Percentiles rank a stretch among this genome's conserved stretches.
Evolutionary conservation across 2,113 vertebrate genomes (phyloP).

Genomic region (Stomatorhinus ivindoensis): DNA sequence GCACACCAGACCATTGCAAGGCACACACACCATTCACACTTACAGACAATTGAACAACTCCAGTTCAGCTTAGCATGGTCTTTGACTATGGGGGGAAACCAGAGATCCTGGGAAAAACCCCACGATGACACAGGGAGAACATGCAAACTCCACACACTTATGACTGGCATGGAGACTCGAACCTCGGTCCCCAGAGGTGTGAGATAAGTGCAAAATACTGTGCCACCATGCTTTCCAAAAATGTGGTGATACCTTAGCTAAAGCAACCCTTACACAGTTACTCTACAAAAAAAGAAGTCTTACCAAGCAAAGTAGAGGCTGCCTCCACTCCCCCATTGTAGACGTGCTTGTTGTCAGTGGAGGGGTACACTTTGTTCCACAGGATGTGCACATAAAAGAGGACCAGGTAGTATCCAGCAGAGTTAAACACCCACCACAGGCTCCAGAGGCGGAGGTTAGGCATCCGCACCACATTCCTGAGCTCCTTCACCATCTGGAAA

Average conservation of each 20-base stretch:
- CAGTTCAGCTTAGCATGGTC: not conserved
- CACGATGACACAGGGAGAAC: not conserved
- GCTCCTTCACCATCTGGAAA: conserved; percentile 68
- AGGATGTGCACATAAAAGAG: conserved; percentile 86
- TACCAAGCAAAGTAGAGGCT: conserved; percentile 80
- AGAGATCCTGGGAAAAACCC: not conserved
- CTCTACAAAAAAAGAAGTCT: not conserved
- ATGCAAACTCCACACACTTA: not conserved
- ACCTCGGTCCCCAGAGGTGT: not conserved
- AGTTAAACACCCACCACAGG: conserved; percentile 93
- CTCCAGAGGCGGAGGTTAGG: conserved; percentile 84
- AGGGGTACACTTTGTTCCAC: conserved; percentile 65
- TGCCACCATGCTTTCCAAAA: not conserved
- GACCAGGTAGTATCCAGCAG: conserved; percentile 85
- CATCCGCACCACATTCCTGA: conserved; percentile 40
- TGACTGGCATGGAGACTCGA: not conserved
- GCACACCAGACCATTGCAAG: not conserved
- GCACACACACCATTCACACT: not conserved
- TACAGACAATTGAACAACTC: not conserved
- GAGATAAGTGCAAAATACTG: not conserved
- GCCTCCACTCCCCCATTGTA: conserved; percentile 93
- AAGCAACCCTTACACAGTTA: not conserved
- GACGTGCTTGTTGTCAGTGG: conserved; percentile 39
- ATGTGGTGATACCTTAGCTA: not conserved
- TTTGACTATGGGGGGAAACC: not conserved